Evolutionary conservation across 2,797 vertebrate species (phyloP), one percentile per base, ranked within the genome.

Genomic region (Vireo griseus): DNA sequence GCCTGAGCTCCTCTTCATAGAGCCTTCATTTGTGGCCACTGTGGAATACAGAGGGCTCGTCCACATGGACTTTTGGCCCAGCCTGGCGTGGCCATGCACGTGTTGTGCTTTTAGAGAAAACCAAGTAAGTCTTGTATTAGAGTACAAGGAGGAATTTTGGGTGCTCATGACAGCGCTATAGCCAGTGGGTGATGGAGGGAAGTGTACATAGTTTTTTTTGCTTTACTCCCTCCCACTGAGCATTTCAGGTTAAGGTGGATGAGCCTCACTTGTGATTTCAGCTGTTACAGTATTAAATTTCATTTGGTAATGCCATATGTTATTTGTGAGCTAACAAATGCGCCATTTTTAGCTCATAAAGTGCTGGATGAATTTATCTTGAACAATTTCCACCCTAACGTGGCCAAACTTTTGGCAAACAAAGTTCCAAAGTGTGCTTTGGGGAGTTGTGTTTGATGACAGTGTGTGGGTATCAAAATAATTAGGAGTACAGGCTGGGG

Each of bases 71-170:
- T 86, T 85, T 13, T 65, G 55, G 19, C 35, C 44, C 68, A 73
- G 51, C n/a, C 54, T 86, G 55, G 39, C 0, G 0, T 13, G 29
- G 47, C 39, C 63, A 17, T 22, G 39, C 26, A 20, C 0, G 0
- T 11, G 18, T 54, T 59, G 33, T 52, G 26, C 52, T 87, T 42
- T 48, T 52, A 10, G 17, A 28, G 25, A 57, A 81, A 77, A 54
- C 3, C 5, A 66, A 71, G 5, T 4, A 25, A 45, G 7, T 29
- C 18, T 69, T 13, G 13, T 26, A 2, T 50, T 31, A 3, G n/a
- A 39, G 39, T 25, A 37, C 21, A 51, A 62, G 28, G 48, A 57
- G 31, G 69, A 78, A 26, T 66, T 79, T 44, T 21, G 37, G 61
- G 26, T 74, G 61, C 47, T 58, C 1, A 0, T 8, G 57, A 19